Conservation (phyloP, 1,140 invertebrate genomes). For the Callitettix versicolor region DNA sequence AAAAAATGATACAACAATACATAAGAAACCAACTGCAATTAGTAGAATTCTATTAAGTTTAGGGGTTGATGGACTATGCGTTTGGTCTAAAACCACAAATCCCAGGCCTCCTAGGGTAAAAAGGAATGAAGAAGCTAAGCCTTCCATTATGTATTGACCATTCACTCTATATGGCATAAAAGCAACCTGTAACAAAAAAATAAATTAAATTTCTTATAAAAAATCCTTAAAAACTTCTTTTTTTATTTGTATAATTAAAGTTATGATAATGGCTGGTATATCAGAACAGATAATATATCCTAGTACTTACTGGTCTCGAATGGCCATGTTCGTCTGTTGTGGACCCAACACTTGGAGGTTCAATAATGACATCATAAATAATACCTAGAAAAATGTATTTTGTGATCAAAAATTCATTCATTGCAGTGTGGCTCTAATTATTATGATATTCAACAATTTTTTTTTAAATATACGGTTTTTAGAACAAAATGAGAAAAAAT, state of each 20-base stretch:
- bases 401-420: neutral
- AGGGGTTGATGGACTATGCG: conserved; percentile 81
- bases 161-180: conserved; percentile 98
- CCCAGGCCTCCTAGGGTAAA: conserved; percentile 93
- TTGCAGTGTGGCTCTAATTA: too few relatives aligned
- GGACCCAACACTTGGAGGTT: conserved; percentile 93
- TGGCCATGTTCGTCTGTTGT: conserved; percentile 95
- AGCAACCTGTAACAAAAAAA: conserved; percentile 59
- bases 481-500: too few relatives aligned
- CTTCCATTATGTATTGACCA: conserved; percentile 98
- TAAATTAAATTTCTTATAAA: neutral
- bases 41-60: conserved; percentile 87
- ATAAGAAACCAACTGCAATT: conserved; percentile 85
- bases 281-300: neutral
- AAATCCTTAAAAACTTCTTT: neutral
- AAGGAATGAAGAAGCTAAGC: conserved; percentile 89
- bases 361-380: conserved; percentile 97
- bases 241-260: neutral
- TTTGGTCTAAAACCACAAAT: conserved; percentile 92
- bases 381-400: conserved; percentile 66
- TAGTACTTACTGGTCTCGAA: conserved; percentile 65
- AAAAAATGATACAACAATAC: conserved; percentile 87
- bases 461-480: too few relatives aligned
- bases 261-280: conserved; percentile 1
- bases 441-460: too few relatives aligned